Evolutionary conservation across 2,797 vertebrate species (phyloP).

Genomic region (Crenuchus spilurus): DNA sequence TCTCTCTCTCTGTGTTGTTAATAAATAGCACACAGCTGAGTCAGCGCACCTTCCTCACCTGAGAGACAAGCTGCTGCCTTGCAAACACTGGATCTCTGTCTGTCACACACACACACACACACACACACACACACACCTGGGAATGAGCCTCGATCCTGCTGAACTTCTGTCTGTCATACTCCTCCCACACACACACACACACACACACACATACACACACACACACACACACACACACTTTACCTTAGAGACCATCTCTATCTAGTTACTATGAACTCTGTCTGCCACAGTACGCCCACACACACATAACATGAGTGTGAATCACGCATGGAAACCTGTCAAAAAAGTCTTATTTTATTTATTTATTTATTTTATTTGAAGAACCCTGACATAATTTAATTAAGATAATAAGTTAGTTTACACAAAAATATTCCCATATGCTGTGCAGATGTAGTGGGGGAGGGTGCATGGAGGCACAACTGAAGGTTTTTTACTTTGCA

Average conservation of each 20-base stretch:
- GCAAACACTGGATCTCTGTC: constrained; percentile 31
- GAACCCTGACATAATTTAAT: constrained; percentile 38
- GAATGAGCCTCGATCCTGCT: not conserved
- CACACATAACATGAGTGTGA: not conserved
- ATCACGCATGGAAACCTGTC: constrained; percentile 35
- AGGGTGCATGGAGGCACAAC: too few relatives aligned
- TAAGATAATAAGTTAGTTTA: constrained; percentile 41
- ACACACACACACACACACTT: too few relatives aligned
- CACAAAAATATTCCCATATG: too few relatives aligned
- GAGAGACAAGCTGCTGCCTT: constrained; percentile 42
- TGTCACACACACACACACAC: constrained; percentile 37
- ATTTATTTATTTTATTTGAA: too few relatives aligned
- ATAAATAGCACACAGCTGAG: constrained; percentile 64
- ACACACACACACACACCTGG: constrained; percentile 11
- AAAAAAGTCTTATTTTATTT: constrained; percentile 44
- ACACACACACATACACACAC: not conserved
- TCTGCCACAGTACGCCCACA: constrained; percentile 35
- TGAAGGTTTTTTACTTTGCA: too few relatives aligned
- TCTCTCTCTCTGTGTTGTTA: constrained; percentile 22
- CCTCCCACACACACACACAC: constrained; percentile 20
- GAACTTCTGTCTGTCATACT: constrained; percentile 39
- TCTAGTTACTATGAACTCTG: constrained; percentile 27
- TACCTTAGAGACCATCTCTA: constrained; percentile 29
- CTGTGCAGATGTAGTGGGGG: too few relatives aligned
- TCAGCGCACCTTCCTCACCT: constrained; percentile 54